Base-by-base conservation (phyloP, 2,113 vertebrate genomes). In the Eulacestoma nigropectus region DNA sequence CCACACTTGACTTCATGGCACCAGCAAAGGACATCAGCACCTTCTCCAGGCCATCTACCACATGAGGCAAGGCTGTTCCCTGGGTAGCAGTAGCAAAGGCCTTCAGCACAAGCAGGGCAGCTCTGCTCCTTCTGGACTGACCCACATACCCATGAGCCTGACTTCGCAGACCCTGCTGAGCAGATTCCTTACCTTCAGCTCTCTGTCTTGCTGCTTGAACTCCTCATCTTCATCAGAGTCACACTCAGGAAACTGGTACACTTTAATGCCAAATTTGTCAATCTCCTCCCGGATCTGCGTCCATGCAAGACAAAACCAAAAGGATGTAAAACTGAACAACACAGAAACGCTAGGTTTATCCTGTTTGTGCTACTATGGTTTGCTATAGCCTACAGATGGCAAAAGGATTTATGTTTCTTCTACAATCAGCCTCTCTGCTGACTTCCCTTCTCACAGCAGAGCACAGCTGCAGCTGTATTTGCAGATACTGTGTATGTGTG, bases 201-300 rank as follows among this genome's bases (percentile, higher is more conserved):
- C 99, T 96, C 99, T 98, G 84, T 99, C 99, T 47, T 99, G 99
- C 87, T 99, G 99, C 94, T 99, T 99, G 85, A 99, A 99, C 77
- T 99, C 99, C 67, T 99, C 99, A 32, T 99, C 99, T 94, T 99
- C 99, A 30, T 99, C 99, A 0, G 99, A 99, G 97, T 99, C 99
- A 70, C 99, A 99, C 94, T 99, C 99, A 1, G 99, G 99, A 89
- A 99, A 99, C 97, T 99, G 99, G 97, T 99, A 99, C 37, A 99
- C 99, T 50, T 99, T 99, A 96, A 99, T 99, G 68, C 99, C 99
- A 69, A 99, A 99, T 93, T 98, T 99, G 95, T 99, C 99, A 1
- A 99, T 99, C 97, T 99, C 99, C 75, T 99, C 99, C 77, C 99
- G 98, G 96, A 99, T 98, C 99, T 99, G 96, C 10, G 49, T 33